These are phyloP conservation scores for Zygothrica quintamaculata DNA, from an alignment of 2,888 invertebrate species.

Conservation along the genomic window DNA sequence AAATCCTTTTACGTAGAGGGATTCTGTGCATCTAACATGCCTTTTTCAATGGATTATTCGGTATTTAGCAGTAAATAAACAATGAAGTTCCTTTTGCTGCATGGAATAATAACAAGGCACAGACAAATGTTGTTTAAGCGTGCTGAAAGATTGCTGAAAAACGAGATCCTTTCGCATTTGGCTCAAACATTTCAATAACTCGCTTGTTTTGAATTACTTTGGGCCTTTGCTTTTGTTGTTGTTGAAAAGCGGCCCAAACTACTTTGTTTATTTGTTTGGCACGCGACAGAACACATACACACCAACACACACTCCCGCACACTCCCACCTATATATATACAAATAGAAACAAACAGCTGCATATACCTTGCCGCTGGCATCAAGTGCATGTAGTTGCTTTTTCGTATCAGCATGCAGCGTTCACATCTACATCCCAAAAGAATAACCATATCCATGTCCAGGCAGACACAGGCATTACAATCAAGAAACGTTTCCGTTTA, in stretches of 20 bases:
- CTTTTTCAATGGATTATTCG: conserved; percentile 40
- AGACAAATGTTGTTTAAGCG: conserved; percentile 11
- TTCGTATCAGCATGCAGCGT: conserved; percentile 12
- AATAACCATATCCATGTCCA: conserved; percentile 12
- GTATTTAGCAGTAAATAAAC: conserved; percentile 61
- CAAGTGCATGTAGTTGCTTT: conserved; percentile 65
- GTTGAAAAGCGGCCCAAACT: too few relatives aligned
- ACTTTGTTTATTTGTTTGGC: conserved; percentile 74
- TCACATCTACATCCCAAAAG: conserved; percentile 8
- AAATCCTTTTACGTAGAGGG: too few relatives aligned
- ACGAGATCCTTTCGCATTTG: conserved; percentile 34
- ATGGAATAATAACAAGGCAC: conserved; percentile 41
- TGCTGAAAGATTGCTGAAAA: conserved; percentile 24
- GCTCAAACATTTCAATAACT: conserved; percentile 59
- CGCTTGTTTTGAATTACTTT: conserved; percentile 78
- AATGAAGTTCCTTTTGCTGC: conserved; percentile 25
- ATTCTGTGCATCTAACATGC: conserved; percentile 1
- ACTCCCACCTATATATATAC: too few relatives aligned
- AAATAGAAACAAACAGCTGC: conserved; percentile 34
- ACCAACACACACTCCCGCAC: conserved; percentile 16
- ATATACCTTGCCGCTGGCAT: conserved; percentile 70
- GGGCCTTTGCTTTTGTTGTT: conserved; percentile 74
- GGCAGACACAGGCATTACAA: conserved; percentile 43
- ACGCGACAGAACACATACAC: conserved; percentile 37
- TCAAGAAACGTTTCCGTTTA: conserved; percentile 55